Conservation (phyloP, 2,113 vertebrate genomes). For the Eonycteris spelaea region DNA sequence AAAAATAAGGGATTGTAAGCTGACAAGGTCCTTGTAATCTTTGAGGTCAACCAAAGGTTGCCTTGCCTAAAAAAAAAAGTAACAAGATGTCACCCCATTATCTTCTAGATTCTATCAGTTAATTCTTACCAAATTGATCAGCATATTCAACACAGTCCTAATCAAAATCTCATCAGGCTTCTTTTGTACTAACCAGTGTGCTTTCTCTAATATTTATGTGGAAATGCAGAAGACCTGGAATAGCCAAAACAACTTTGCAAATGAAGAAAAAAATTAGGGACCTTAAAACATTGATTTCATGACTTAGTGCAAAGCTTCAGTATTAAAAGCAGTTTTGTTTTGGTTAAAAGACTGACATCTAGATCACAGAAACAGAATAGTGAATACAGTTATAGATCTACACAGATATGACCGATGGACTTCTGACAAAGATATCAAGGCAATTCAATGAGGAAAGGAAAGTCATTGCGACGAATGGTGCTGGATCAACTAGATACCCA, state of each 20-base stretch:
- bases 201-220: neutral
- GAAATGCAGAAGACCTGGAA: neutral
- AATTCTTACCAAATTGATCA: conserved; percentile 3
- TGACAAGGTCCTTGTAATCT: too few relatives aligned
- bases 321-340: neutral
- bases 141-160: neutral
- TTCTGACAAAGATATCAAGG: neutral
- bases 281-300: neutral
- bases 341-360: neutral
- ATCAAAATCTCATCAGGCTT: neutral
- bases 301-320: neutral
- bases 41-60: too few relatives aligned
- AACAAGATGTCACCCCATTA: neutral
- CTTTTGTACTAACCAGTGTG: neutral
- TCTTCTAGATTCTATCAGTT: neutral
- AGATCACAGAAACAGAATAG: neutral
- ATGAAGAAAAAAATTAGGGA: neutral
- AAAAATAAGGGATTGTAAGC: too few relatives aligned
- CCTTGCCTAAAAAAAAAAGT: too few relatives aligned
- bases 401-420: neutral
- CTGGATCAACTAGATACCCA: neutral
- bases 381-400: neutral
- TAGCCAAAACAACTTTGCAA: neutral
- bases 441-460: neutral
- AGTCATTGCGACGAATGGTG: neutral